Conservation (phyloP, 2,113 vertebrate genomes). For the Megaceryle torquata region DNA sequence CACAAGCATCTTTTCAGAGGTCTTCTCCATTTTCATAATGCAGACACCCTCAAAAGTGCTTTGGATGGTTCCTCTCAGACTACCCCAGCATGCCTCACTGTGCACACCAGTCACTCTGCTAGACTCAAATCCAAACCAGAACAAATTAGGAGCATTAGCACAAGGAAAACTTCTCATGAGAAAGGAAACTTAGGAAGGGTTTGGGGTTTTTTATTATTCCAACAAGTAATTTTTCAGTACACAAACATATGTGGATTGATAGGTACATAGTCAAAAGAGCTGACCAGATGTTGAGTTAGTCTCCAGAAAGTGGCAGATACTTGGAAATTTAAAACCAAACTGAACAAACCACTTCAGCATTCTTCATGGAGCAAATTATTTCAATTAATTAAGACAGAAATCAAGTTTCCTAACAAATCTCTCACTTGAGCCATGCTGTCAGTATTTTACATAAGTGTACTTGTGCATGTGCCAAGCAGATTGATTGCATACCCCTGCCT, state of each 20-base stretch:
- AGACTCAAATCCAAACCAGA: background rate
- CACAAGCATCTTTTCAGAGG: background rate
- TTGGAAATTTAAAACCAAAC: background rate
- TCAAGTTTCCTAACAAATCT: background rate
- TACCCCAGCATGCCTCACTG: accelerated
- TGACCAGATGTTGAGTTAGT: background rate
- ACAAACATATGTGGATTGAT: background rate
- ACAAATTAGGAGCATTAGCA: background rate
- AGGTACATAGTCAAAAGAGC: background rate
- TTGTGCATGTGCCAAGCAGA: accelerated
- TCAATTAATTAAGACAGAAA: background rate
- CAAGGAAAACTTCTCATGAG: background rate
- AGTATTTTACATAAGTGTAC: background rate
- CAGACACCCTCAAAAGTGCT: background rate
- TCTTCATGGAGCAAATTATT: background rate
- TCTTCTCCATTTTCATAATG: background rate
- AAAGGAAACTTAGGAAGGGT: background rate
- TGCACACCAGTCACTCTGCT: background rate
- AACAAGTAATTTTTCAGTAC: background rate
- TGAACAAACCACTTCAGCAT: background rate
- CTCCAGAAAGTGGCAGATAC: background rate
- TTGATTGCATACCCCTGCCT: background rate
- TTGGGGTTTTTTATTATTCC: background rate
- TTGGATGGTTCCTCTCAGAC: background rate
- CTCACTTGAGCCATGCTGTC: background rate